A percentile compares a stretch with the other conserved stretches of the same genome.
Conservation (phyloP, 1,140 invertebrate species). For the Prorops nasuta region DNA sequence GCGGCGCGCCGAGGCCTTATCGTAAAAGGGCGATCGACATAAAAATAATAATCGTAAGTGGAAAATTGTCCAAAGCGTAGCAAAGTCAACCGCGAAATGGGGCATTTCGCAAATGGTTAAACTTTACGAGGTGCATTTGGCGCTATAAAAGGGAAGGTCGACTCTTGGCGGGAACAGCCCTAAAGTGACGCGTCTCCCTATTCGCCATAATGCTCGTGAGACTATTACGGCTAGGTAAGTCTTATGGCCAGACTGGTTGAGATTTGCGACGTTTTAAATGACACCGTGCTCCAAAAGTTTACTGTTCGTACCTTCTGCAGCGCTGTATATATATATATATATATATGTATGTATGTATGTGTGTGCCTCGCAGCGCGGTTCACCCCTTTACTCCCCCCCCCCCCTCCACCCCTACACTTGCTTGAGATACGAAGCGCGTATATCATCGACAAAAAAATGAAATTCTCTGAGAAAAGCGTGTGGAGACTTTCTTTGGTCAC, state of each 20-base stretch:
- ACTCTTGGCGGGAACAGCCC: not conserved
- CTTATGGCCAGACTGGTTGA: slow-evolving; percentile 15
- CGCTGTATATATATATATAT: too few relatives aligned
- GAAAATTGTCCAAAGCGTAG: not conserved
- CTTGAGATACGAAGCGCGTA: slow-evolving; percentile 20
- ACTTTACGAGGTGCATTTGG: not conserved
- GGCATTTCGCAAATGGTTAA: not conserved
- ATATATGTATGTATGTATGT: too few relatives aligned
- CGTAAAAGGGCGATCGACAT: too few relatives aligned
- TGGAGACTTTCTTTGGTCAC: slow-evolving; percentile 8
- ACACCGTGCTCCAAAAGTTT: slow-evolving; percentile 29
- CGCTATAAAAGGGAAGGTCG: not conserved
- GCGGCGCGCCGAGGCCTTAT: too few relatives aligned
- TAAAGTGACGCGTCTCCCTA: not conserved
- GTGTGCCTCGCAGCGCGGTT: too few relatives aligned
- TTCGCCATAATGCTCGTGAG: not conserved
- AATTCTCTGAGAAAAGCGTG: slow-evolving; percentile 31
- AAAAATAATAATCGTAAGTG: not conserved
- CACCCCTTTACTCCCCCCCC: not conserved
- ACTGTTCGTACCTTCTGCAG: slow-evolving; percentile 6
- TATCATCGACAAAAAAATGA: slow-evolving; percentile 14
- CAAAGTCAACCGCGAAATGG: not conserved
- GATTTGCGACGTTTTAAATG: slow-evolving; percentile 36
- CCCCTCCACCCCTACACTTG: slow-evolving; percentile 3
- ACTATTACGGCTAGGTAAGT: not conserved